Evolutionary conservation across 2,888 invertebrate genomes (phyloP), one percentile per base, ranked within the genome.

Genomic region (Cryptus armator): DNA sequence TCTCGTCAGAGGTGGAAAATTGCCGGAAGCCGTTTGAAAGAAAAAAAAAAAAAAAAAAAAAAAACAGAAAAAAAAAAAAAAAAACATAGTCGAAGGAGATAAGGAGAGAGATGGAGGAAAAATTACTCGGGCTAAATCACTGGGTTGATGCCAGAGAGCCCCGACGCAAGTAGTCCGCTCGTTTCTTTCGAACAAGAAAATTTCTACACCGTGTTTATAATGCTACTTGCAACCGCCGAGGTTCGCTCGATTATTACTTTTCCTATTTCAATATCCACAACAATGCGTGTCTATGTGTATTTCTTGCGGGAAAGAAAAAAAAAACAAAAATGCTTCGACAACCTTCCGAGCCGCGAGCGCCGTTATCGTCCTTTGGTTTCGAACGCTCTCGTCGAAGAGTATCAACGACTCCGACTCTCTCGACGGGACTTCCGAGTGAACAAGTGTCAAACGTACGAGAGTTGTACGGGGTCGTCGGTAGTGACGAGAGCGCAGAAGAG

Each of bases 21-120:
- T 86, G 81, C 86, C 86, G 86, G 86, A 86, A 86, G 86, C 82
- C 71, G 76, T 71, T 83, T 51, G 59, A 53, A 79, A 79, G 74
- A 82, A 48, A 51, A 74, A 79, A 44, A 10, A 48, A 43, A 75
- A 46, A 66, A 67, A 71, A 71, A 3, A 67, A 37, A 59, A 29
- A n/a, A n/a, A n/a, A n/a, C n/a, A n/a, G n/a, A 79, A 44, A 10
- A 48, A 43, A 75, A 46, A 66, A 46, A 71, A 66, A 53, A 3
- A 71, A 37, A 24, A 43, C 37, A 53, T 24, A 24, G 24, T 24
- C 24, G 24, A 24, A 24, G 24, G 24, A 24, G 24, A 24, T 24
- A 24, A 24, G 32, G 43, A 66, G 37, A 32, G 62, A 74, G 62
- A 46, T 32, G 53, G 71, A 74, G 51, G 84, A 84, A 84, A 81